Conservation (phyloP, 2,888 invertebrate genomes). For the Drosophila neonasuta region DNA sequence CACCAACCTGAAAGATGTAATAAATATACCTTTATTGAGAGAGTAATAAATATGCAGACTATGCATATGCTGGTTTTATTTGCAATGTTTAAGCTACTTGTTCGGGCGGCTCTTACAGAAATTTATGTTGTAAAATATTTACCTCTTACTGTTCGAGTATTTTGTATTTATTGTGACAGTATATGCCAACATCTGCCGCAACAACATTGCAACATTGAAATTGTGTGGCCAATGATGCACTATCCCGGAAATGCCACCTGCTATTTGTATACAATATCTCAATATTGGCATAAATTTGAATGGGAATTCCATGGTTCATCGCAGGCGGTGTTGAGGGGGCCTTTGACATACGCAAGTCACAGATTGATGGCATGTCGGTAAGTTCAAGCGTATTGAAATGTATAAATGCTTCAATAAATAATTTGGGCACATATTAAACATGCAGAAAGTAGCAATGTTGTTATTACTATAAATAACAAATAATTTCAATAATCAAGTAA, state of each 20-base stretch:
- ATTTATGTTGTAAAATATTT: constrained; percentile 35
- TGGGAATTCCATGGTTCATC: not conserved
- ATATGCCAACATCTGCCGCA: constrained; percentile 27
- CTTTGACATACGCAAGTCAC: constrained; percentile 27
- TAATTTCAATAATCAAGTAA: not conserved
- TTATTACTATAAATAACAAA: not conserved
- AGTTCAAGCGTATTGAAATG: constrained; percentile 56
- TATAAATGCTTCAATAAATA: constrained; percentile 68
- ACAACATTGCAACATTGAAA: constrained; percentile 29
- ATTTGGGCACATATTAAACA: constrained; percentile 27
- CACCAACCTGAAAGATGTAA: not conserved
- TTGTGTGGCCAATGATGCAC: constrained; percentile 42
- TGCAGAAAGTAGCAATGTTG: constrained; percentile 7
- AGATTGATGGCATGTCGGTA: constrained; percentile 60
- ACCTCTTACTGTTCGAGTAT: constrained; percentile 36
- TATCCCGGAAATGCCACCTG: constrained; percentile 68
- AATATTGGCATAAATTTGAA: constrained; percentile 42
- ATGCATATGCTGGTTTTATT: not conserved
- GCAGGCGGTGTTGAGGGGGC: not conserved
- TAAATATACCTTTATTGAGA: not conserved
- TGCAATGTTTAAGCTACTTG: constrained; percentile 25
- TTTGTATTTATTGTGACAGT: constrained; percentile 33
- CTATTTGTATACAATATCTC: constrained; percentile 55
- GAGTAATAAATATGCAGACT: not conserved
- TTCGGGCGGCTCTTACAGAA: not conserved